Percentiles rank a stretch among this genome's conserved stretches.
phyloP scores from a whole-genome alignment of 2,888 invertebrate species.

The Stenodema calcarata region DNA sequence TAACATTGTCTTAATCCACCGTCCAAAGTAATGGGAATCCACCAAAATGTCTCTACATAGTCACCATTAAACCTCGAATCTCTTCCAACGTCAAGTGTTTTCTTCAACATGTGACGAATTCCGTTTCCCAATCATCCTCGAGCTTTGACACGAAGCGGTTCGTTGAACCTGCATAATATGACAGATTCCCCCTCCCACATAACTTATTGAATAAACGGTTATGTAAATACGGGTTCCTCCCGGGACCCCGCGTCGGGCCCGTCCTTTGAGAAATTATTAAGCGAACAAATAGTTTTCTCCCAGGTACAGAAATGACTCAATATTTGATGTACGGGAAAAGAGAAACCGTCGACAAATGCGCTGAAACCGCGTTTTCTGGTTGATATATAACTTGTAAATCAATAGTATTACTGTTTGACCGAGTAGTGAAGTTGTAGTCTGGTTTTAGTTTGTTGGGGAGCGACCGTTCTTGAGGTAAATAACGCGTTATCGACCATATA shows the following conservation, averaged over 20 bases:
- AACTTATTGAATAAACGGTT: conserved; percentile 2
- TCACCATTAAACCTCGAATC: too few relatives aligned
- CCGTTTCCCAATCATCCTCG: background rate
- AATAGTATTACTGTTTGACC: background rate
- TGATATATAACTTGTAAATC: background rate
- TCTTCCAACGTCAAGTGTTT: too few relatives aligned
- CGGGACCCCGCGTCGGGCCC: background rate
- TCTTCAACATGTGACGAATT: background rate
- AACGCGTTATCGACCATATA: too few relatives aligned
- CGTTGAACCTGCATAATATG: background rate
- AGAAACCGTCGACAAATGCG: background rate
- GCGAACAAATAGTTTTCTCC: background rate
- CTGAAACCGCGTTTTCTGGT: background rate
- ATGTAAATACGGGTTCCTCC: background rate
- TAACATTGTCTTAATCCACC: too few relatives aligned
- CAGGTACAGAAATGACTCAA: background rate
- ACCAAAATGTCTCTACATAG: too few relatives aligned
- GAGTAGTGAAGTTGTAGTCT: background rate
- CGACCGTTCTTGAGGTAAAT: too few relatives aligned
- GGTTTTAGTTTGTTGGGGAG: too few relatives aligned
- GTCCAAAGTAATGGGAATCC: too few relatives aligned
- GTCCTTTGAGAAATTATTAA: background rate
- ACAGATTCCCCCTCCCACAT: background rate
- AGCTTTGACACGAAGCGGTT: background rate
- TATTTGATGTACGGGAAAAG: background rate